These are phyloP conservation scores for Parasteatoda lunata DNA, from an alignment of 2,888 invertebrate species.

Conservation along the genomic window DNA sequence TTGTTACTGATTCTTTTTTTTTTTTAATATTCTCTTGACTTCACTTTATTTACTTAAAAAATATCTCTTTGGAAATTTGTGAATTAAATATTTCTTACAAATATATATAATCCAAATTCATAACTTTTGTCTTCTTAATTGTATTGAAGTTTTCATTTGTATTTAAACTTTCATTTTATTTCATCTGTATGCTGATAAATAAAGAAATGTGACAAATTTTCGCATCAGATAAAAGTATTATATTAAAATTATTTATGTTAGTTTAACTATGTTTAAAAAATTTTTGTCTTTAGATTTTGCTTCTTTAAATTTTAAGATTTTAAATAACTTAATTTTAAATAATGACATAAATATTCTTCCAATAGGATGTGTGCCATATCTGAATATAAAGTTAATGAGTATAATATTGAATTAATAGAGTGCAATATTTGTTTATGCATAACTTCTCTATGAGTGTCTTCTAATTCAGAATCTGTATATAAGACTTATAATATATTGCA, in stretches of 20 bases:
- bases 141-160: too few relatives aligned
- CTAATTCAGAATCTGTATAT: slow-evolving; percentile 31
- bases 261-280: too few relatives aligned
- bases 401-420: slow-evolving; percentile 38
- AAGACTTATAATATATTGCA: slow-evolving; percentile 25
- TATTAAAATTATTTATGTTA: too few relatives aligned
- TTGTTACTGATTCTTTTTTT: slow-evolving; percentile 17
- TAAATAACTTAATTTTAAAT: slow-evolving; percentile 1
- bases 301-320: slow-evolving; percentile 10
- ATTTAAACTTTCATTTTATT: too few relatives aligned
- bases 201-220: too few relatives aligned
- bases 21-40: background rate
- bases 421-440: slow-evolving; percentile 58
- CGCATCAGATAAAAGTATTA: too few relatives aligned
- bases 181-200: too few relatives aligned
- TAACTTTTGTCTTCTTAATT: too few relatives aligned
- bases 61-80: too few relatives aligned
- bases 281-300: background rate
- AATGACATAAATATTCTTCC: slow-evolving; percentile 18
- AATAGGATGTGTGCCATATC: slow-evolving; percentile 43
- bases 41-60: too few relatives aligned
- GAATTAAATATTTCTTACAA: too few relatives aligned
- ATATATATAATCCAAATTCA: too few relatives aligned
- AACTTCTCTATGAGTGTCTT: slow-evolving; percentile 30
- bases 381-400: slow-evolving; percentile 21